A percentile compares a stretch with the other conserved stretches of the same genome.
Evolutionary conservation across 1,140 invertebrate genomes (phyloP).

Genomic region (Microplitis demolitor): DNA sequence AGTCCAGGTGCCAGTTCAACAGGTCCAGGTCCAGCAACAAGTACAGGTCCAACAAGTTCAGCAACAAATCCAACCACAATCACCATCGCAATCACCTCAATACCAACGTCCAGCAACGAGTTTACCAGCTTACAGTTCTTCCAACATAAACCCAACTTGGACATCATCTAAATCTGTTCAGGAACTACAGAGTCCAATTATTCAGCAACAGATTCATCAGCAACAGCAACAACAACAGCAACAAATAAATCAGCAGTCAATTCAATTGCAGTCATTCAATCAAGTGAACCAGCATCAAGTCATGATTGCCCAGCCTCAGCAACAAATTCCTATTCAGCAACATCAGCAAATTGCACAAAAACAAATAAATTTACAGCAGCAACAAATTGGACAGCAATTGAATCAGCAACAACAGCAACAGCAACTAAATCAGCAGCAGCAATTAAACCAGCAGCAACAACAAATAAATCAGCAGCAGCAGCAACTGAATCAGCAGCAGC

Average conservation of each 20-base stretch:
- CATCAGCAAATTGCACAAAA: constrained; percentile 33
- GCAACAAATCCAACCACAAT: constrained; percentile 24
- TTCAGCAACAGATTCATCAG: constrained; percentile 33
- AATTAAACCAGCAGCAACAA: constrained; percentile 36
- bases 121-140: constrained; percentile 16
- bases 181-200: constrained; percentile 18
- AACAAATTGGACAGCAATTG: constrained; percentile 42
- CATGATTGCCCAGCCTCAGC: constrained; percentile 44
- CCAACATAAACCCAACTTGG: constrained; percentile 29
- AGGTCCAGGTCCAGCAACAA: constrained; percentile 26
- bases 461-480: constrained; percentile 58
- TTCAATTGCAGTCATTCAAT: constrained; percentile 47
- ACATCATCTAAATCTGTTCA: constrained; percentile 24
- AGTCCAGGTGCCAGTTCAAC: too few relatives aligned
- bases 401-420: constrained; percentile 45
- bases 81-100: constrained; percentile 17
- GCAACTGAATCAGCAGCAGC: constrained; percentile 42
- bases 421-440: constrained; percentile 11
- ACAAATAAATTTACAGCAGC: constrained; percentile 41
- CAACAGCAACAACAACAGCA: constrained; percentile 46
- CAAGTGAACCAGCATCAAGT: constrained; percentile 20
- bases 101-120: constrained; percentile 35
- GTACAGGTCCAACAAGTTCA: constrained; percentile 34
- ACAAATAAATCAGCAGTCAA: constrained; percentile 43
- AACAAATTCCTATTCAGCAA: constrained; percentile 20